A percentile compares a stretch with the other conserved stretches of the same genome.
phyloP scores from a whole-genome alignment of 1,140 invertebrate species.

The Orius laevigatus region DNA sequence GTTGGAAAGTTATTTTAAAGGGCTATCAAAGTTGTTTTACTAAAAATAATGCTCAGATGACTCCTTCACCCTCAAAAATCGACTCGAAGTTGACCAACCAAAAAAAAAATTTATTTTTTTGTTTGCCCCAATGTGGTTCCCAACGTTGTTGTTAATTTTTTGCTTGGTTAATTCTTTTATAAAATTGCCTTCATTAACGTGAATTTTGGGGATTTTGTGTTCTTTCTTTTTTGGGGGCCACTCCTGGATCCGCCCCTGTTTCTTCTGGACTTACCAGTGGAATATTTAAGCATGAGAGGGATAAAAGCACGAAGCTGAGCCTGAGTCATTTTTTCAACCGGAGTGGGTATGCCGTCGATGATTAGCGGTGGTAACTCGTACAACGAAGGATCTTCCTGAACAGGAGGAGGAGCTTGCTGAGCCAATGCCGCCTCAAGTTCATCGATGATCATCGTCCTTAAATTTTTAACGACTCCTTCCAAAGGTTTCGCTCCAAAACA shows the following conservation, averaged over 20 bases:
- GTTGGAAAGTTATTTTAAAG: no score
- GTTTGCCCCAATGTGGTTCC: no score
- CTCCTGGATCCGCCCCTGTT: neutral
- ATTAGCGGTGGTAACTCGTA: constrained; percentile 91
- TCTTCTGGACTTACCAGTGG: constrained; percentile 42
- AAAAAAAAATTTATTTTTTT: no score
- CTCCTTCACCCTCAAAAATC: no score
- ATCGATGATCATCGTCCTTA: constrained; percentile 81
- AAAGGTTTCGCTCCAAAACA: constrained; percentile 94
- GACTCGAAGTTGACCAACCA: no score
- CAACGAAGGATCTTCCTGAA: constrained; percentile 77
- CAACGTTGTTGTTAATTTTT: no score
- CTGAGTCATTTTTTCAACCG: constrained; percentile 98
- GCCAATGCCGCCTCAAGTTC: constrained; percentile 83
- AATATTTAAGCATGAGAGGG: constrained; percentile 95
- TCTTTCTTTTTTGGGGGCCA: no score
- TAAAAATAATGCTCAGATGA: no score
- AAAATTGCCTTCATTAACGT: no score
- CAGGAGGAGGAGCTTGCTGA: constrained; percentile 82
- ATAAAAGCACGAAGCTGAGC: constrained; percentile 92
- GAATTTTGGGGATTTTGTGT: no score
- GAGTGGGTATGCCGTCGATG: constrained; percentile 94
- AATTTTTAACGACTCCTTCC: constrained; percentile 85
- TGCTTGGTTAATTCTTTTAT: no score
- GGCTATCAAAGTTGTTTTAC: no score